Evolutionary conservation across 2,888 invertebrate species (phyloP), one percentile per base, ranked within the genome.

Genomic region (Plagiodera versicolora): DNA sequence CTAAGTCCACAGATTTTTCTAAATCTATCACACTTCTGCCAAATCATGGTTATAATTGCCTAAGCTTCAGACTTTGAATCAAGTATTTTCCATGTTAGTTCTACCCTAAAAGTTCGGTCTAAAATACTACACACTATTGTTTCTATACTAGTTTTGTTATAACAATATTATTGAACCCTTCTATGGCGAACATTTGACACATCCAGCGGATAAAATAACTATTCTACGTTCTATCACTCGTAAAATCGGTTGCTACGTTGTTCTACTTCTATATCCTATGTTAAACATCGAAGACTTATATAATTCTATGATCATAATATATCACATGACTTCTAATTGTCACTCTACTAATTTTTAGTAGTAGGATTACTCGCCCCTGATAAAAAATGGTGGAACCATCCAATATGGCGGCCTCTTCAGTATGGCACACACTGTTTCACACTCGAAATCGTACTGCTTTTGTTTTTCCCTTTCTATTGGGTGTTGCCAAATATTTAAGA

Each of bases 361-460:
- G 73, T 76, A 72, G 73, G 68, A 74, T 80, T 80, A 80, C 80
- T 80, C 80, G 80, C 80, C 80, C 80, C 78, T 79, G 75, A 74
- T 72, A 73, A 74, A 70, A 61, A 67, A 66, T 74, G 76, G 73
- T 71, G 75, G 67, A 70, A 72, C 70, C 67, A 70, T 78, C 79
- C 79, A 77, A 72, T 67, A 70, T 74, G 75, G 73, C 73, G 68
- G 75, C 78, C 74, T 74, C 75, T 76, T 77, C 75, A 70, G 72
- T 72, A 70, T 70, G 67, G 74, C 76, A 75, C 75, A 74, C 75
- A 76, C 75, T 77, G 71, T 74, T 67, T 68, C 72, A 47, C 56
- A 56, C 63, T 63, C 47, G 32, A 58, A 47, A 61, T 64, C 67
- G 67, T 65, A 51, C 66, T 24, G 24, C n/a, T n/a, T n/a, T n/a